phyloP scores from a whole-genome alignment of 2,113 vertebrate genomes.

The Pitta sordida region DNA sequence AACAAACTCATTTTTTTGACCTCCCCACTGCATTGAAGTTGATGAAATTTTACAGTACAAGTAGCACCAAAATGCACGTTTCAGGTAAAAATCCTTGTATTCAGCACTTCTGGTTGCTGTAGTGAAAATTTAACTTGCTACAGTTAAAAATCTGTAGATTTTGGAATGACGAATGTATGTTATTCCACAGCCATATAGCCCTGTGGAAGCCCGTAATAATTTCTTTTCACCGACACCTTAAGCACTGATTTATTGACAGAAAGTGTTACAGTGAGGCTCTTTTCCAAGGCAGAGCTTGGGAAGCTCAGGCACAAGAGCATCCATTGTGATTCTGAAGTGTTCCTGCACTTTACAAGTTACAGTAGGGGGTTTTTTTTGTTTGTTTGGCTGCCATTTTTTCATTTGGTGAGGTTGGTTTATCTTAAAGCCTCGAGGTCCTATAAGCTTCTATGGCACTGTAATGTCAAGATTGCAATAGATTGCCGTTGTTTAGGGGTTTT shows the following conservation, averaged over 20 bases:
- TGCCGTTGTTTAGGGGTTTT: background rate
- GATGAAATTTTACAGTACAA: background rate
- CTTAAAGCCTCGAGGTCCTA: background rate
- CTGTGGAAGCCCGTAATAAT: background rate
- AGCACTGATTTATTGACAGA: background rate
- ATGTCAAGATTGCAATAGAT: background rate
- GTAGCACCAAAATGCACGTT: rapidly evolving
- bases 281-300: background rate
- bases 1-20: background rate
- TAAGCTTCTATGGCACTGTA: background rate
- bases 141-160: background rate
- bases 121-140: background rate
- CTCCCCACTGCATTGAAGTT: background rate
- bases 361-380: background rate
- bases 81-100: background rate
- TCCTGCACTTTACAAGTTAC: background rate
- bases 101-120: background rate
- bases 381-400: background rate
- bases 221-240: background rate
- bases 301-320: background rate
- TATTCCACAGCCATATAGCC: background rate
- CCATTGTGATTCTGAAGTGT: background rate
- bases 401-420: background rate
- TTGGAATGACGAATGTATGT: background rate
- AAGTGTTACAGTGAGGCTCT: background rate